Evolutionary conservation across 2,113 vertebrate species (phyloP), one percentile per base, ranked within the genome.

Genomic region (Ctenomys sociabilis): DNA sequence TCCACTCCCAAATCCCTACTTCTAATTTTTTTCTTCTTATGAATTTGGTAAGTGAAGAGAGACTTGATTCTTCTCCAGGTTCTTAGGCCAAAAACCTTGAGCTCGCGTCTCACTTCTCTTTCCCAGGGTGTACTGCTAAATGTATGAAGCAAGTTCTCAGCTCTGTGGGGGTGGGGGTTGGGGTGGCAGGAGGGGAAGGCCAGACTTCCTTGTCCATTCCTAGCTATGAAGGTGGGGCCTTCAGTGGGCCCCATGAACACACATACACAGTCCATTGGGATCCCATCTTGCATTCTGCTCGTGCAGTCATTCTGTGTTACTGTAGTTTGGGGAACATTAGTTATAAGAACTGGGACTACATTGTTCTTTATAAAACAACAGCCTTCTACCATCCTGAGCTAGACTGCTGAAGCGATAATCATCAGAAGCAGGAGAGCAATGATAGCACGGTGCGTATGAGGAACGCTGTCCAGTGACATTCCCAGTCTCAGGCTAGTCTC

Each of bases 401-500:
- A 86, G 93, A 89, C 35, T 59, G 43, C 75, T 84, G 61, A 85
- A 82, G 63, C 81, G 82, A 86, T 83, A 40, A 54, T 45, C 49
- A 10, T 17, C 68, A 92, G 92, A 68, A 82, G 17, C 8, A 10
- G 43, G 45, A 70, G 28, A 37, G 49, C 4, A 37, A 84, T 43
- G 78, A 78, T 45, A 52, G 78, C 68, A 32, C 6, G 35, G 81
- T 17, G 2, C 54, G 37, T 64, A 30, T 77, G 59, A 87, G 85
- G 21, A 91, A 87, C 24, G 30, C 8, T 32, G 86, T n/a, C 64
- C 75, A 81, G 1, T 40, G 90, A 75, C 91, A 90, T 92, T 95
- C 92, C 59, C 80, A 94, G n/a, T 89, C 75, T 70, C 45, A 70
- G 94, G 85, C 94, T 80, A 59, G 75, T 80, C 91, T 93, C 92